phyloP scores from a whole-genome alignment of 2,113 vertebrate species.

The Lepisosteus osseus region DNA sequence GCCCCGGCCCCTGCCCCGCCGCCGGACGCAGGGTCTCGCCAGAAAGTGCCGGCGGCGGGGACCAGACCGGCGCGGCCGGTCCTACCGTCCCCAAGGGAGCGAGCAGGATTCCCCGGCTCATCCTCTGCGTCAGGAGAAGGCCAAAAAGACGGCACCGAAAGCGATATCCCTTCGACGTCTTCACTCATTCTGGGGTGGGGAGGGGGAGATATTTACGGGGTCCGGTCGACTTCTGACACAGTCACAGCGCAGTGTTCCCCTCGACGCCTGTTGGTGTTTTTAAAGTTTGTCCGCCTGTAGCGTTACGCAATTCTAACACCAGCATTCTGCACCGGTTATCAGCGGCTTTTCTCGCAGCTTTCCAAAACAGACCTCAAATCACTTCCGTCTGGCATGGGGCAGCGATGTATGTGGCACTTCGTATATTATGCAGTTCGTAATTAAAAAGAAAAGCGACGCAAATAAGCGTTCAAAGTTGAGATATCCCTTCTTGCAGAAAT shows the following conservation, averaged over 20 bases:
- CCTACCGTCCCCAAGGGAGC: background rate
- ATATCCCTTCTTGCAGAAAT: background rate
- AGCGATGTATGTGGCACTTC: background rate
- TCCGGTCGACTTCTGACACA: background rate
- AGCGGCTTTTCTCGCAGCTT: background rate
- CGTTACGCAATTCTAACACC: slow-evolving; percentile 9
- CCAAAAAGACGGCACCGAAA: slow-evolving; percentile 52
- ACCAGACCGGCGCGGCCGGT: slow-evolving; percentile 23
- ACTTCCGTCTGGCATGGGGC: background rate
- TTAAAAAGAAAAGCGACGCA: too few species aligned
- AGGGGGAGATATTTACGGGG: slow-evolving; percentile 28
- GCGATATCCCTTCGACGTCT: slow-evolving; percentile 54
- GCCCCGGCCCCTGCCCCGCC: slow-evolving; percentile 8
- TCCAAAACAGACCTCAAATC: background rate
- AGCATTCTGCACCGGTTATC: background rate
- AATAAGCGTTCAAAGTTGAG: background rate
- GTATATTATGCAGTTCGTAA: too few species aligned
- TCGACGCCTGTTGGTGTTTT: slow-evolving; percentile 3
- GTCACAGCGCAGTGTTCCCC: slow-evolving; percentile 40
- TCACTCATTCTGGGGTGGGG: slow-evolving; percentile 44
- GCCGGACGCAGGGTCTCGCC: slow-evolving; percentile 53
- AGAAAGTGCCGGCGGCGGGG: slow-evolving; percentile 65
- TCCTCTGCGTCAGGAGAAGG: slow-evolving; percentile 9
- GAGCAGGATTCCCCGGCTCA: background rate
- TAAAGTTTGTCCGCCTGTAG: slow-evolving; percentile 1